Percentiles rank a stretch among this genome's conserved stretches.
Conservation (phyloP, 1,140 invertebrate genomes). For the Brachionus sp. region DNA sequence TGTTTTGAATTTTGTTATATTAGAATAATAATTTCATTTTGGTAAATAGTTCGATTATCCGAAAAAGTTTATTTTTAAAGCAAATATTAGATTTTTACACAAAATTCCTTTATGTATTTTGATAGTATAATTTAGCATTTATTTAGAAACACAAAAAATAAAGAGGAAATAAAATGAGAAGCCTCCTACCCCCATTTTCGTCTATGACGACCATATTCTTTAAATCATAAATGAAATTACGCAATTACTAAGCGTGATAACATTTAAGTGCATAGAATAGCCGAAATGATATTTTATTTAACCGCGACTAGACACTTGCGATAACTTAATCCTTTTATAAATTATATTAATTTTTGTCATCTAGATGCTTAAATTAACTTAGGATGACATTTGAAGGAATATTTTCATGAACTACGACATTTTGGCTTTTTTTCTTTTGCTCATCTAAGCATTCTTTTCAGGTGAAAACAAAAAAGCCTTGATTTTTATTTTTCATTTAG, state of each 20-base stretch:
- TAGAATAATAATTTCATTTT: conserved; percentile 3
- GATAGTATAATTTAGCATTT: background rate
- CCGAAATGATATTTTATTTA: background rate
- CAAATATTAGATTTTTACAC: conserved; percentile 3
- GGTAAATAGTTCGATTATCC: conserved; percentile 23
- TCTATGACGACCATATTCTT: no score
- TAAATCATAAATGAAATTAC: background rate
- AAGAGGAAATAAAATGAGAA: background rate
- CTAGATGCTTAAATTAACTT: background rate
- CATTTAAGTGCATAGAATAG: background rate
- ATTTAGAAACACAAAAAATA: background rate
- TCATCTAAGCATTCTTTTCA: no score
- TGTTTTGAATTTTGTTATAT: background rate
- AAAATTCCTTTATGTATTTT: background rate
- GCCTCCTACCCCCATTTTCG: no score
- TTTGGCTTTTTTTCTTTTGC: no score
- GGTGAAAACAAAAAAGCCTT: background rate
- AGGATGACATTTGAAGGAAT: background rate
- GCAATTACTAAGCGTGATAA: background rate
- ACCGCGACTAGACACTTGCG: conserved; percentile 8
- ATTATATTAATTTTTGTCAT: background rate
- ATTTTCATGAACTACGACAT: background rate
- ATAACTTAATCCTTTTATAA: background rate
- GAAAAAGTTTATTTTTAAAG: conserved; percentile 12
- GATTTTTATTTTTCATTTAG: background rate